These are phyloP conservation scores for Gavia stellata DNA, from an alignment of 2,113 vertebrate genomes.

Conservation along the genomic window DNA sequence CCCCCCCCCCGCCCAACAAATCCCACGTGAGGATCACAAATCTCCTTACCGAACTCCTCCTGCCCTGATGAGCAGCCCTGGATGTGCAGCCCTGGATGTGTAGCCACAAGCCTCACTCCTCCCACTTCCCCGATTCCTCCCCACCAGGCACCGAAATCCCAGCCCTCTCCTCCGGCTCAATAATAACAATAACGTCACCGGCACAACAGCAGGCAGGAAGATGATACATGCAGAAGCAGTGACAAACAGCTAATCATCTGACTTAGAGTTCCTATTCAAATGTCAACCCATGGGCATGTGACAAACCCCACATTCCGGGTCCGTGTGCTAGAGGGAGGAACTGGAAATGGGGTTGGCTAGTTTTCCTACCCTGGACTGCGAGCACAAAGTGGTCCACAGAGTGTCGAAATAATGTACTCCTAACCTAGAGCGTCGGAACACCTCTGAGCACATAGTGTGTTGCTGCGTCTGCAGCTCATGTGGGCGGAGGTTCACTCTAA, in stretches of 20 bases:
- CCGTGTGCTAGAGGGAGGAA: background rate
- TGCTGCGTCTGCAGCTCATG: background rate
- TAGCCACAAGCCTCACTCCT: background rate
- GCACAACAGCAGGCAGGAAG: conserved; percentile 31
- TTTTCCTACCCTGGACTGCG: background rate
- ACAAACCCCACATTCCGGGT: background rate
- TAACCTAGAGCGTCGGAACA: background rate
- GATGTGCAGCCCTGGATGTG: background rate
- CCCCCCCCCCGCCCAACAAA: background rate
- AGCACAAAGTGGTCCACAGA: background rate
- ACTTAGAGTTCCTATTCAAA: background rate
- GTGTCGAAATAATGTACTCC: background rate
- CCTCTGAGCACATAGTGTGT: background rate
- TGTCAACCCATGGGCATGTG: conserved; percentile 8
- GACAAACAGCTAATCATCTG: conserved; percentile 24
- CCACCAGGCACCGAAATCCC: background rate
- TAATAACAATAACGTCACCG: background rate
- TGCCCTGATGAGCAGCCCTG: background rate
- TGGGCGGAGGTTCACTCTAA: background rate
- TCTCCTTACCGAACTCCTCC: background rate
- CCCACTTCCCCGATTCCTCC: background rate
- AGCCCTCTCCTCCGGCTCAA: background rate
- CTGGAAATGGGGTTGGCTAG: background rate
- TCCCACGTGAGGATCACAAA: background rate
- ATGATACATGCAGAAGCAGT: conserved; percentile 5